Evolutionary conservation across 2,797 vertebrate genomes (phyloP).

Genomic region (Ciconia nigra): DNA sequence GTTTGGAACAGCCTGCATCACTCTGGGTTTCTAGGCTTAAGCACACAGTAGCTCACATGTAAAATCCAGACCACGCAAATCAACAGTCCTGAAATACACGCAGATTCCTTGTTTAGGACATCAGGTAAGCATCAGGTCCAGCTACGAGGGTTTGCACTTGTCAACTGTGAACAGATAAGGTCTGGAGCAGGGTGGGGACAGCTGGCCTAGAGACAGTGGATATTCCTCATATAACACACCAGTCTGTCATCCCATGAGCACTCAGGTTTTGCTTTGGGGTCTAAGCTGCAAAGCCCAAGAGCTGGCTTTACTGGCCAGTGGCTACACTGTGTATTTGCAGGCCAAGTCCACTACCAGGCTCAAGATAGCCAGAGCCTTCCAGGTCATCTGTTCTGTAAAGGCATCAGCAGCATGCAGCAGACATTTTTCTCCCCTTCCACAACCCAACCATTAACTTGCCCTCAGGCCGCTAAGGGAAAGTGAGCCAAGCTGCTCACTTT

Average conservation of each 20-base stretch:
- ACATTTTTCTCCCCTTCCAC: not conserved
- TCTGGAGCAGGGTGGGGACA: not conserved
- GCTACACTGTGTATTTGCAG: not conserved
- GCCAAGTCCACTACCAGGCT: not conserved
- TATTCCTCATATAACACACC: rapidly evolving
- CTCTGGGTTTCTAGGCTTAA: not conserved
- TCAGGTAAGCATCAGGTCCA: too few species aligned
- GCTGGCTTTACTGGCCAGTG: not conserved
- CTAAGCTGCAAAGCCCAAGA: not conserved
- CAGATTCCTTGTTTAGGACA: too few species aligned
- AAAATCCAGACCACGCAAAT: not conserved
- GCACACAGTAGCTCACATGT: not conserved
- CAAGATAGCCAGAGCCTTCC: not conserved
- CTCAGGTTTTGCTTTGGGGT: not conserved
- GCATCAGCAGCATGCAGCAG: not conserved
- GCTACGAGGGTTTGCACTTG: not conserved
- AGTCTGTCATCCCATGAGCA: not conserved
- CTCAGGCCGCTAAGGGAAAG: not conserved
- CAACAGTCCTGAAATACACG: not conserved
- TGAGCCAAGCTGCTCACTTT: not conserved
- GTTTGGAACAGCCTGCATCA: not conserved
- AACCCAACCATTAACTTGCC: not conserved
- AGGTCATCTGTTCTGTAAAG: not conserved
- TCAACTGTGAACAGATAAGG: not conserved
- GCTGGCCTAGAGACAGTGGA: rapidly evolving